Evolutionary conservation across 2,888 invertebrate genomes (phyloP).

Genomic region (Noctua comes): DNA sequence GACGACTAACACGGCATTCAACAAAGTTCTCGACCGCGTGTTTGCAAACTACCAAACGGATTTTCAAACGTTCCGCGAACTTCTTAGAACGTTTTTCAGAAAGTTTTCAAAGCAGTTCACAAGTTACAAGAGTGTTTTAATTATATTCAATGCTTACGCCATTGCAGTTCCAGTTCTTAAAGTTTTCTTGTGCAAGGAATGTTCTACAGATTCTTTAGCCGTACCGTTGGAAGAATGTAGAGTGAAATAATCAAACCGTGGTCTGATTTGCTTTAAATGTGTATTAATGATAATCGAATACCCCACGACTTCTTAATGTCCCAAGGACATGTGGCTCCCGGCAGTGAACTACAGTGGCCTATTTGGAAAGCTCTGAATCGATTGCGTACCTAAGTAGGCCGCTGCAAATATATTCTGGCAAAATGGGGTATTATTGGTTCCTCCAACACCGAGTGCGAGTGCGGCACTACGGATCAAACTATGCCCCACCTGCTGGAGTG

Average conservation of each 20-base stretch:
- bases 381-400: too few relatives aligned
- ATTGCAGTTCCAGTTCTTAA: constrained; percentile 16
- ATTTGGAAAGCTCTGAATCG: too few relatives aligned
- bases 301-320: too few relatives aligned
- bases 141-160: constrained; percentile 44
- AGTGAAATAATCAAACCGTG: background rate
- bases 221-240: background rate
- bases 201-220: constrained; percentile 1
- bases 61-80: constrained; percentile 55
- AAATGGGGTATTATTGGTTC: too few relatives aligned
- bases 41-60: constrained; percentile 41
- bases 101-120: constrained; percentile 45
- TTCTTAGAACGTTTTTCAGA: constrained; percentile 47
- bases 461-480: too few relatives aligned
- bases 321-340: too few relatives aligned
- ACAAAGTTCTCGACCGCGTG: constrained; percentile 39
- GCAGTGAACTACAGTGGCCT: too few relatives aligned
- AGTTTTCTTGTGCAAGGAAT: constrained; percentile 25
- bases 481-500: too few relatives aligned
- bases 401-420: too few relatives aligned
- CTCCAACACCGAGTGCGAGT: too few relatives aligned
- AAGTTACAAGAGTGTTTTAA: constrained; percentile 50
- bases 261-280: background rate
- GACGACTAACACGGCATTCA: constrained; percentile 17
- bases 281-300: background rate